Conservation (phyloP, 2,113 vertebrate species). For the Alces alces region DNA sequence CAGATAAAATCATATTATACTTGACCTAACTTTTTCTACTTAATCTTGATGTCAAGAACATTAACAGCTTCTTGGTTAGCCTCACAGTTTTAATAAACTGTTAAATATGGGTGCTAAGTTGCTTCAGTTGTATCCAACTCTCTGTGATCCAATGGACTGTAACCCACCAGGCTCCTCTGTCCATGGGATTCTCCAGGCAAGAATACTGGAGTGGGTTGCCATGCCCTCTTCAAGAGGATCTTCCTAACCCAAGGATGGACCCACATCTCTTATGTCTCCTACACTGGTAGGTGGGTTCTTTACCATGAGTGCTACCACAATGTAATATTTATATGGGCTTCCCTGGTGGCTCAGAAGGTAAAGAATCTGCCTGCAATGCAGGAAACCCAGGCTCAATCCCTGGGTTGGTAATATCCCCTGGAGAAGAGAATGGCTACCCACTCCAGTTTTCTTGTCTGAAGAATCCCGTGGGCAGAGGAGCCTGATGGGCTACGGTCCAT, state of each 20-base stretch:
- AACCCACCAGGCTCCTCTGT: background rate
- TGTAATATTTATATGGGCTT: background rate
- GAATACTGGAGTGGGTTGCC: background rate
- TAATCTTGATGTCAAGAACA: background rate
- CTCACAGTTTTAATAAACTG: background rate
- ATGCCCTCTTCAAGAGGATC: background rate
- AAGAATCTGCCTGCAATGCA: background rate
- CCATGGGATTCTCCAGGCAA: background rate
- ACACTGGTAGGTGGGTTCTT: background rate
- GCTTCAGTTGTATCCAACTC: background rate
- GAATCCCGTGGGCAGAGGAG: background rate
- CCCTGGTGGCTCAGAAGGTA: background rate
- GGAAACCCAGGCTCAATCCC: background rate
- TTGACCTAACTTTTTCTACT: background rate
- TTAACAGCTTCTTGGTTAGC: background rate
- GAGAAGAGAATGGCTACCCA: background rate
- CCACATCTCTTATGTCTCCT: background rate
- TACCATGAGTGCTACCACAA: background rate
- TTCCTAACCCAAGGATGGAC: background rate
- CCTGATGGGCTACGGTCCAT: fast-evolving
- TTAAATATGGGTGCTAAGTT: background rate
- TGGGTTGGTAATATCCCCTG: background rate
- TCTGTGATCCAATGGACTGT: background rate
- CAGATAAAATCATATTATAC: background rate
- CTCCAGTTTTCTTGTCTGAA: background rate